A percentile compares a stretch with the other conserved stretches of the same genome.
Evolutionary conservation across 2,888 invertebrate species (phyloP).

Genomic region (Drosophila neonasuta): DNA sequence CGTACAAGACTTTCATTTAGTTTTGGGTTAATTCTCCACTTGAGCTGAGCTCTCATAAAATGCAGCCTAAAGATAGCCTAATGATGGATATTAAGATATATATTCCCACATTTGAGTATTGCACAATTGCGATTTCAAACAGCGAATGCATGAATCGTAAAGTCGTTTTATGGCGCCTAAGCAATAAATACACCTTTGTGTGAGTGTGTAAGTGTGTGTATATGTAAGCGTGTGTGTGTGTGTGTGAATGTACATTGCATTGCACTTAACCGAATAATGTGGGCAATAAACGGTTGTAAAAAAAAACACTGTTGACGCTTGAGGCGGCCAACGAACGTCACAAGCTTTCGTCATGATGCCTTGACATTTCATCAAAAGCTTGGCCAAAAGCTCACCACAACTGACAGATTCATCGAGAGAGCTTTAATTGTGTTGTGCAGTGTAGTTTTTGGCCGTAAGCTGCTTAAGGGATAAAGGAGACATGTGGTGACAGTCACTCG

Average conservation of each 20-base stretch:
- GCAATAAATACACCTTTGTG: constrained; percentile 41
- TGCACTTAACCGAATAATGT: constrained; percentile 67
- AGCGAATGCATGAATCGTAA: constrained; percentile 33
- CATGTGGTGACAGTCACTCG: constrained; percentile 40
- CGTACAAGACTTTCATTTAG: neutral
- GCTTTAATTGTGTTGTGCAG: constrained; percentile 34
- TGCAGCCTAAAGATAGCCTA: constrained; percentile 1
- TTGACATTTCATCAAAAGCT: constrained; percentile 55
- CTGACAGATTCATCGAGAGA: neutral
- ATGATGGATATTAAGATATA: constrained; percentile 36
- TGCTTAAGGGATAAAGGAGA: constrained; percentile 37
- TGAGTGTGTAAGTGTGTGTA: neutral
- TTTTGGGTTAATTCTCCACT: neutral
- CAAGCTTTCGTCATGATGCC: constrained; percentile 53
- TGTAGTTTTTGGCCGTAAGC: constrained; percentile 42
- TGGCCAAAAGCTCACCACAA: constrained; percentile 28
- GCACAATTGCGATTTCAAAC: constrained; percentile 43
- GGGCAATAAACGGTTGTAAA: constrained; percentile 55
- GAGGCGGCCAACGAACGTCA: constrained; percentile 20
- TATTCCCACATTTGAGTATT: constrained; percentile 41
- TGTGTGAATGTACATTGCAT: constrained; percentile 60
- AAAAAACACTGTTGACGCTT: constrained; percentile 21
- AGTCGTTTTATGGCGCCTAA: constrained; percentile 46
- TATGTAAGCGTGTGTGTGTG: constrained; percentile 1
- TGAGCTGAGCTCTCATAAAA: constrained; percentile 13